phyloP scores from a whole-genome alignment of 2,888 invertebrate genomes.

The Hypolimnas misippus region DNA sequence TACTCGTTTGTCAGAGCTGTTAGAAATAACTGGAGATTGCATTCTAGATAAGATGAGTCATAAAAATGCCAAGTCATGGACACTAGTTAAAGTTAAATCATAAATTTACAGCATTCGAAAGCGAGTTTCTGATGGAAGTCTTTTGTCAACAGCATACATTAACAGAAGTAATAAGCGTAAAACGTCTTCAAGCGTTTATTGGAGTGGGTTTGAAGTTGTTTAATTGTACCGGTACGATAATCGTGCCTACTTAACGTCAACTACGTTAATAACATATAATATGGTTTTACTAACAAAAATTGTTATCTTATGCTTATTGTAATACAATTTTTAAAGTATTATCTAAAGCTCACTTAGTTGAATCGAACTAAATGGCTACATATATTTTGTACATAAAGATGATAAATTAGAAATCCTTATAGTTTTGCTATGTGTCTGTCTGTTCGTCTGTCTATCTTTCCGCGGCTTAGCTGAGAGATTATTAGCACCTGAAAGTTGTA shows the following conservation, averaged over 20 bases:
- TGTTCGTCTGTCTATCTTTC: no score
- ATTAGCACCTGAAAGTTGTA: no score
- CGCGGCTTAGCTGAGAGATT: no score
- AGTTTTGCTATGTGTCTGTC: no score
- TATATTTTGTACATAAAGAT: no score
- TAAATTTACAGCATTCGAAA: conserved; percentile 10
- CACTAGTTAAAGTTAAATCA: not conserved
- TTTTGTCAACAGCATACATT: conserved; percentile 13
- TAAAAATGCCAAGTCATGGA: not conserved
- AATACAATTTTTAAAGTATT: no score
- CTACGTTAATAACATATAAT: not conserved
- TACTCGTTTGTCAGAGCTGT: not conserved
- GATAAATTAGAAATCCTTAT: no score
- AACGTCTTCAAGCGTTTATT: conserved; percentile 22
- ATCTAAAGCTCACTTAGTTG: no score
- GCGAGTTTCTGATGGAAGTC: not conserved
- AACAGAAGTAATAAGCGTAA: conserved; percentile 17
- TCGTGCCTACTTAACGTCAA: not conserved
- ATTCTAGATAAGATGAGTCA: not conserved
- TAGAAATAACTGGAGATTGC: not conserved
- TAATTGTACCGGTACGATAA: not conserved
- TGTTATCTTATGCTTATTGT: no score
- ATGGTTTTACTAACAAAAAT: not conserved
- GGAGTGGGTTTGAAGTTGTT: not conserved
- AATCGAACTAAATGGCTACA: no score